phyloP scores from a whole-genome alignment of 2,797 vertebrate genomes.

The Myripristis murdjan region DNA sequence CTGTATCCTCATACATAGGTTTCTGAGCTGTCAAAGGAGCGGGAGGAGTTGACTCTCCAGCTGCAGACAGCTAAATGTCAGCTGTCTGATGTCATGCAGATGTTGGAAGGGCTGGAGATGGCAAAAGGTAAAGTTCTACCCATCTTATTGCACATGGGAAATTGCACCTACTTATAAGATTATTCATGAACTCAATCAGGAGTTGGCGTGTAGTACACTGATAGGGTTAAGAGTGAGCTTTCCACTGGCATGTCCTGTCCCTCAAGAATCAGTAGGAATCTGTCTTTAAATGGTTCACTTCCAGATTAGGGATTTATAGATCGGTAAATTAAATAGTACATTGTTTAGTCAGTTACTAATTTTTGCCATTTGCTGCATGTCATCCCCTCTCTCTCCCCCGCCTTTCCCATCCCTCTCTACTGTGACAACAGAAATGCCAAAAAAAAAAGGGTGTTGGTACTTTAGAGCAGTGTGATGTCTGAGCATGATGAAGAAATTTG shows the following conservation, averaged over 20 bases:
- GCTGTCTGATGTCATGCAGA: conserved; percentile 74
- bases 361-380: too few relatives aligned
- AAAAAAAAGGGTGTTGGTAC: too few relatives aligned
- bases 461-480: not conserved
- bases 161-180: not conserved
- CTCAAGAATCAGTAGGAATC: too few relatives aligned
- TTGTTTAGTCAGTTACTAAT: too few relatives aligned
- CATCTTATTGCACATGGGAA: not conserved
- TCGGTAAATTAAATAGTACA: too few relatives aligned
- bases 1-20: conserved; percentile 47
- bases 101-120: conserved; percentile 79
- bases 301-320: too few relatives aligned
- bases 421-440: too few relatives aligned
- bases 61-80: conserved; percentile 78
- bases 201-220: not conserved
- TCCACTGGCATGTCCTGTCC: too few relatives aligned
- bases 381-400: too few relatives aligned
- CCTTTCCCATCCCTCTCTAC: too few relatives aligned
- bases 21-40: conserved; percentile 76
- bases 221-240: not conserved
- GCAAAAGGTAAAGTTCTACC: conserved; percentile 67
- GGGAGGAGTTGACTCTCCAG: conserved; percentile 73
- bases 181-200: not conserved
- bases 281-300: too few relatives aligned
- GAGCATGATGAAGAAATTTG: not conserved